Conservation (phyloP, 2,888 invertebrate species). For the Cheilosia scutellata region DNA sequence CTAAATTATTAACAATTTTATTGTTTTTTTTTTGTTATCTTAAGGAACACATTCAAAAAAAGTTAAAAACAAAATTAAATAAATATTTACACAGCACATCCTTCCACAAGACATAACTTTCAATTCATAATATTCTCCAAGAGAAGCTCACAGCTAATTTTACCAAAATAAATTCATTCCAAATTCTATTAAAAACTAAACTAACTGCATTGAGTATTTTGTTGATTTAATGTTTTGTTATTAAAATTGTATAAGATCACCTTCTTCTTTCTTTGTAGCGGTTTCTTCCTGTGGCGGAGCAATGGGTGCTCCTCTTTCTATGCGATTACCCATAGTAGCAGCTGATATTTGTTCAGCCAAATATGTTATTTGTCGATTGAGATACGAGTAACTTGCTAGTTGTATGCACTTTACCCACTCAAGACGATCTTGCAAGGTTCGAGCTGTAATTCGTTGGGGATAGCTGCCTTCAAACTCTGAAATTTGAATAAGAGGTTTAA, state of each 20-base stretch:
- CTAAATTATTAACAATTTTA: conserved; percentile 56
- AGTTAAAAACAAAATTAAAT: conserved; percentile 25
- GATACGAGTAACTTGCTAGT: conserved; percentile 92
- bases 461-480: conserved; percentile 93
- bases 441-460: conserved; percentile 92
- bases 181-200: conserved; percentile 41
- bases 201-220: conserved; percentile 39
- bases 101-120: conserved; percentile 56
- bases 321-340: conserved; percentile 81
- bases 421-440: conserved; percentile 91
- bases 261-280: conserved; percentile 86
- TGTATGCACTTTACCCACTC: conserved; percentile 94
- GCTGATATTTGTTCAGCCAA: conserved; percentile 85
- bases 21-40: conserved; percentile 24
- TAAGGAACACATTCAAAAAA: conserved; percentile 32
- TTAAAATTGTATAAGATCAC: conserved; percentile 85
- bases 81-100: conserved; percentile 66
- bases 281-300: conserved; percentile 87
- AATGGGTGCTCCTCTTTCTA: conserved; percentile 86
- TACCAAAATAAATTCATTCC: conserved; percentile 53
- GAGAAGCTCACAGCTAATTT: conserved; percentile 27
- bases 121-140: conserved; percentile 14
- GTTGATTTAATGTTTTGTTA: conserved; percentile 21
- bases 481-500: conserved; percentile 64
- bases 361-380: conserved; percentile 89